phyloP scores from a whole-genome alignment of 2,888 invertebrate species.

The Acanthosoma haemorrhoidale region DNA sequence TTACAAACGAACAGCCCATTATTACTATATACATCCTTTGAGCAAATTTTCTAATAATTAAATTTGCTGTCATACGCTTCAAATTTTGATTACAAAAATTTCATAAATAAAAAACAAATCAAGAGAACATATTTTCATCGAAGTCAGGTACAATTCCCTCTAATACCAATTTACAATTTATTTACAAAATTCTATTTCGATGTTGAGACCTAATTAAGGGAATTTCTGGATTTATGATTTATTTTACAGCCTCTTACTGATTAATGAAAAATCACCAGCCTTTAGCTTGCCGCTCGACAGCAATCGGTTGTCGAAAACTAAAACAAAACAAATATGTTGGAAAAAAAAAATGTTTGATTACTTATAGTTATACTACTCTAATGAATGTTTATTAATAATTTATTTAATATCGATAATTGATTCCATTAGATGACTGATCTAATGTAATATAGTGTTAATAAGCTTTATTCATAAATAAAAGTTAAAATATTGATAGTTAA shows the following conservation, averaged over 20 bases:
- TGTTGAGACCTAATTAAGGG: neutral
- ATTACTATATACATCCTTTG: neutral
- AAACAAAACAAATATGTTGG: neutral
- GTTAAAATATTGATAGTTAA: too few relatives aligned
- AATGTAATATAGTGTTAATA: too few relatives aligned
- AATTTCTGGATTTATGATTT: neutral
- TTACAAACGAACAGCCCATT: neutral
- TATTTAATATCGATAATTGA: too few relatives aligned
- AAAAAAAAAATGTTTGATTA: neutral
- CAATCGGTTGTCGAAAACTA: conserved; percentile 23
- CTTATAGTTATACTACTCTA: too few relatives aligned
- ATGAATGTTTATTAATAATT: too few relatives aligned
- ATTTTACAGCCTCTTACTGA: neutral
- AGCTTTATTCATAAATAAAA: too few relatives aligned
- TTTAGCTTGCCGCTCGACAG: conserved; percentile 13
- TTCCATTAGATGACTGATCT: too few relatives aligned
- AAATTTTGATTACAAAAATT: neutral
- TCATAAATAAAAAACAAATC: conserved; percentile 2
- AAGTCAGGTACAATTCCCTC: conserved; percentile 24
- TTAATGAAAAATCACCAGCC: conserved; percentile 9
- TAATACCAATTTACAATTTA: conserved; percentile 2
- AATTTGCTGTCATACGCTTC: neutral
- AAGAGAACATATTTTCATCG: neutral
- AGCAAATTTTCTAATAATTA: conserved; percentile 9
- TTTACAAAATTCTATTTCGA: neutral